These are phyloP conservation scores for Macquaria australasica DNA, from an alignment of 2,113 vertebrate species.

Conservation along the genomic window DNA sequence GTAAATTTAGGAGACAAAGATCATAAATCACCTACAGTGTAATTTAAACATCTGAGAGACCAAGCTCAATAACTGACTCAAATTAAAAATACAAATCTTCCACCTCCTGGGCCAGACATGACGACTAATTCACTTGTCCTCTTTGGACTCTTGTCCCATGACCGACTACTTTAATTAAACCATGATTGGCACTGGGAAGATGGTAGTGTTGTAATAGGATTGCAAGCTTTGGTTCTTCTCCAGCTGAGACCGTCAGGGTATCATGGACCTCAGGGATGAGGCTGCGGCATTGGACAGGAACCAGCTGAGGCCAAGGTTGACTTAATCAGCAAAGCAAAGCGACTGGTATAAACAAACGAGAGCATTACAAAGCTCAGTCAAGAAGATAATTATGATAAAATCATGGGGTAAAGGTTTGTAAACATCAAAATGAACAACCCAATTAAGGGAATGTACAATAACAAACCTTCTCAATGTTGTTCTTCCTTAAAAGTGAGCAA, in stretches of 20 bases:
- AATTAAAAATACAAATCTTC: conserved; percentile 63
- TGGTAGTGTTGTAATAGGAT: conserved; percentile 77
- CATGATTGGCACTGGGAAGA: conserved; percentile 69
- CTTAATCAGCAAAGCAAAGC: conserved; percentile 60
- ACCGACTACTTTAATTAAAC: conserved; percentile 79
- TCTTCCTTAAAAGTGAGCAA: neutral
- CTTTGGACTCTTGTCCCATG: conserved; percentile 63
- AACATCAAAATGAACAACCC: neutral
- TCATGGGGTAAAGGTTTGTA: neutral
- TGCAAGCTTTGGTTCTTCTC: conserved; percentile 75
- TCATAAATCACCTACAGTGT: conserved; percentile 8
- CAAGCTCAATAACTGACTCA: conserved; percentile 47
- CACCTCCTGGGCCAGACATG: conserved; percentile 52
- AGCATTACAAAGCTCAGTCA: conserved; percentile 27
- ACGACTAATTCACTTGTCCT: conserved; percentile 67
- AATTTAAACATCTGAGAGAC: conserved; percentile 35
- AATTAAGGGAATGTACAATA: neutral
- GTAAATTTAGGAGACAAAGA: neutral
- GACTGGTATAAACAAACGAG: conserved; percentile 46
- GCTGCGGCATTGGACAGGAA: conserved; percentile 50
- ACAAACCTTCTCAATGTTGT: neutral
- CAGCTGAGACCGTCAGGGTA: conserved; percentile 71
- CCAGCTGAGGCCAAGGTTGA: conserved; percentile 60
- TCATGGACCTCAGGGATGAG: conserved; percentile 69
- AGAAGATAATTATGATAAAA: conserved; percentile 32